phyloP scores from a whole-genome alignment of 2,888 invertebrate species.

The Dorcus parallelipipedus region DNA sequence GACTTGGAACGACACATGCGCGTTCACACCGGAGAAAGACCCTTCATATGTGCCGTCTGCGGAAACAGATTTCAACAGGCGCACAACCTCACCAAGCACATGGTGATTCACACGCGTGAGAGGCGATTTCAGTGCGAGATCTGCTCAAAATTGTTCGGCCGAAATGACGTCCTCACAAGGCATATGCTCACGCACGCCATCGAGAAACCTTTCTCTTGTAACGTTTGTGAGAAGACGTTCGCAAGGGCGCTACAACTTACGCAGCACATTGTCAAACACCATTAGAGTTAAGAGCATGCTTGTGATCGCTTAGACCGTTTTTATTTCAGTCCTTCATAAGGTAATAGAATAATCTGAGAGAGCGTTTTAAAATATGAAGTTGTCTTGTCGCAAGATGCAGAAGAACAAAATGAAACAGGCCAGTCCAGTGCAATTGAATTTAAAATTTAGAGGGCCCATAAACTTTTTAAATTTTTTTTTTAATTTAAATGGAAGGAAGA shows the following conservation, averaged over 20 bases:
- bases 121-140: constrained; percentile 43
- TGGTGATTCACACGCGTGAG: constrained; percentile 44
- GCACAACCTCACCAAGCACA: constrained; percentile 46
- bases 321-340: too few species aligned
- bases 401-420: too few species aligned
- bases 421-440: too few species aligned
- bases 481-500: too few species aligned
- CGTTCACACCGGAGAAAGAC: constrained; percentile 47
- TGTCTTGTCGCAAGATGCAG: too few species aligned
- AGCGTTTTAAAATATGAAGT: too few species aligned
- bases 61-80: constrained; percentile 35
- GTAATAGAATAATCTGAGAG: too few species aligned
- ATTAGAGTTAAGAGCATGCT: constrained; percentile 2
- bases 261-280: constrained; percentile 22
- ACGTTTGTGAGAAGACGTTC: constrained; percentile 39
- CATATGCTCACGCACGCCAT: constrained; percentile 45
- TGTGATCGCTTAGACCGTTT: too few species aligned
- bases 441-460: too few species aligned
- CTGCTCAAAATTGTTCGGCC: constrained; percentile 43
- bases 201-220: constrained; percentile 42
- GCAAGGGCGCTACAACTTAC: constrained; percentile 30
- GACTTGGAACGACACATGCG: constrained; percentile 44
- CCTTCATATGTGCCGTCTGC: constrained; percentile 39
- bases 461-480: too few species aligned
- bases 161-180: constrained; percentile 43